These are phyloP conservation scores for Corythornis madagascariensis DNA, from an alignment of 2,113 vertebrate genomes.

Conservation along the genomic window DNA sequence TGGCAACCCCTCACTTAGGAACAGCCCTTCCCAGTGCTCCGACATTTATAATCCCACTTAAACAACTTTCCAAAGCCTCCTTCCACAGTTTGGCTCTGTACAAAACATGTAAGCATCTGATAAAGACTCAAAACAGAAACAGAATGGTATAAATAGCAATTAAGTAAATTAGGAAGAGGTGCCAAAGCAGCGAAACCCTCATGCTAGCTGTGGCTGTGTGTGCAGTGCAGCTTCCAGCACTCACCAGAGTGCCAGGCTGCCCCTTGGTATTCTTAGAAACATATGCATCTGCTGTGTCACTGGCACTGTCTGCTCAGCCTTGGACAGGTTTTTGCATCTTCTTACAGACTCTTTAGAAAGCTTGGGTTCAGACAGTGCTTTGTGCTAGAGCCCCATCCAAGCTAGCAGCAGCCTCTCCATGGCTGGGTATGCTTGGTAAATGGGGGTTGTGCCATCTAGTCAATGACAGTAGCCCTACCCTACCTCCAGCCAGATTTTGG, in stretches of 20 bases:
- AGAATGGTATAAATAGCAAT: conserved; percentile 44
- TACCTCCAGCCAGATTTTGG: neutral
- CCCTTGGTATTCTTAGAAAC: conserved; percentile 38
- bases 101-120: neutral
- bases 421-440: neutral
- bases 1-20: neutral
- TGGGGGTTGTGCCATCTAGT: neutral
- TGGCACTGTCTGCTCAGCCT: conserved; percentile 33
- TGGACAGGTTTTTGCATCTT: neutral
- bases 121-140: conserved; percentile 27
- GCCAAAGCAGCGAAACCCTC: conserved; percentile 47
- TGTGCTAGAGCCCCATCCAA: neutral
- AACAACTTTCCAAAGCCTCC: neutral
- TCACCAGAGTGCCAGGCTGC: neutral
- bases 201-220: neutral
- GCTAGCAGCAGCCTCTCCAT: neutral
- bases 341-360: neutral
- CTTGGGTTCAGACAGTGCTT: neutral
- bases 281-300: conserved; percentile 45
- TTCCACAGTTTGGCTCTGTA: neutral
- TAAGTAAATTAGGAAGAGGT: conserved; percentile 40
- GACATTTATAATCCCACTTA: neutral
- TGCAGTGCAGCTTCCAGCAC: conserved; percentile 5
- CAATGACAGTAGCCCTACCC: neutral
- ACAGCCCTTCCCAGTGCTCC: neutral